These are phyloP conservation scores for Ceratothoa steindachneri DNA, from an alignment of 2,888 invertebrate species.

Conservation along the genomic window DNA sequence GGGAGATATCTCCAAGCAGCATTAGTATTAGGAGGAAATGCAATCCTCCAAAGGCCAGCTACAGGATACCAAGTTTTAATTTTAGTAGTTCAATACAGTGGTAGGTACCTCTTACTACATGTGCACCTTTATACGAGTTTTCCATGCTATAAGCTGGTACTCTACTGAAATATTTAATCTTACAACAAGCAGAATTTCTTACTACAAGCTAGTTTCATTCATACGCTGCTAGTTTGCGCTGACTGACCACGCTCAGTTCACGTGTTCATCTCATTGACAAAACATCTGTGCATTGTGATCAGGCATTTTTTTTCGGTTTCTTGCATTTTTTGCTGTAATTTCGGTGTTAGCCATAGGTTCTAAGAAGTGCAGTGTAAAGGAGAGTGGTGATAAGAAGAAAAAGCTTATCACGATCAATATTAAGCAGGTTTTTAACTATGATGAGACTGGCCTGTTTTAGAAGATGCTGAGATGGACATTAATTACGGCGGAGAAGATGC, in stretches of 20 bases:
- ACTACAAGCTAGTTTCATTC: neutral
- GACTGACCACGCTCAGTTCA: neutral
- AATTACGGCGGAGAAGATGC: conserved; percentile 27
- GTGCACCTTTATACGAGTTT: neutral
- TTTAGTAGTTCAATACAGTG: no score
- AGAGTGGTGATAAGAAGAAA: neutral
- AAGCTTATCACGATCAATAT: neutral
- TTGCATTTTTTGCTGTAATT: neutral
- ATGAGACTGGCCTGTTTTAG: conserved; percentile 13
- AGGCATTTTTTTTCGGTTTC: neutral
- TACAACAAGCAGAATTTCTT: no score
- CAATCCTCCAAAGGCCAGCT: no score
- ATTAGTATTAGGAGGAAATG: no score
- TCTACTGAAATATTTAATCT: neutral
- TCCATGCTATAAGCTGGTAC: neutral
- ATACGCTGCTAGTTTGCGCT: neutral
- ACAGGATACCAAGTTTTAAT: no score
- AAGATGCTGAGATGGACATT: conserved; percentile 20
- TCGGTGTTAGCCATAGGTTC: neutral
- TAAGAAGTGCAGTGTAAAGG: neutral
- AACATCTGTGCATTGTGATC: neutral
- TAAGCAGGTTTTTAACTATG: conserved; percentile 18
- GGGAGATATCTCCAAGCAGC: no score
- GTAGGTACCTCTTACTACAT: neutral
- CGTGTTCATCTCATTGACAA: neutral